phyloP scores from a whole-genome alignment of 2,797 vertebrate species.

The Esox lucius region DNA sequence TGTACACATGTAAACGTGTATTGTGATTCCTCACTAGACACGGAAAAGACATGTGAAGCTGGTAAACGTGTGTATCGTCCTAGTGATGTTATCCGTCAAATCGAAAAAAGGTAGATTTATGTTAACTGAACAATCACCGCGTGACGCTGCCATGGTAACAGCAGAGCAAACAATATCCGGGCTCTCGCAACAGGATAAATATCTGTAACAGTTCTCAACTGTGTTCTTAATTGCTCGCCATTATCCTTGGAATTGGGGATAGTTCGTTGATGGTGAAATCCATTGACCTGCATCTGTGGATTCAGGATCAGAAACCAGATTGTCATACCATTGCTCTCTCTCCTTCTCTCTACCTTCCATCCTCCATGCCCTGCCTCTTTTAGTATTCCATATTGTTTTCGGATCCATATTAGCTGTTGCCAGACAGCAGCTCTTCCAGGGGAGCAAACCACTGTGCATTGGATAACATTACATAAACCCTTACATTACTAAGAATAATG shows the following conservation, averaged over 20 bases:
- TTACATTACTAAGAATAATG: too few species aligned
- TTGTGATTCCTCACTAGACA: not conserved
- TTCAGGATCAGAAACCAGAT: not conserved
- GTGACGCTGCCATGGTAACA: conserved; percentile 6
- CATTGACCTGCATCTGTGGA: not conserved
- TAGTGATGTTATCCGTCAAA: not conserved
- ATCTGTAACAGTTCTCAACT: not conserved
- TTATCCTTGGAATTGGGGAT: not conserved
- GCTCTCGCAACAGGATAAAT: not conserved
- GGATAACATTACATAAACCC: too few species aligned
- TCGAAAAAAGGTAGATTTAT: not conserved
- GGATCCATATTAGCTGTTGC: too few species aligned
- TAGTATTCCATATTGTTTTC: not conserved
- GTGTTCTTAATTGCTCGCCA: not conserved
- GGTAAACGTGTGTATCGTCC: not conserved
- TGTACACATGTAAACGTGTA: not conserved
- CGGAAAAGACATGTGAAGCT: not conserved
- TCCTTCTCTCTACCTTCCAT: not conserved
- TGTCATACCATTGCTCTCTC: conserved; percentile 2
- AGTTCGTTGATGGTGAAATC: not conserved
- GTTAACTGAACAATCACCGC: not conserved
- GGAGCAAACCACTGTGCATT: too few species aligned
- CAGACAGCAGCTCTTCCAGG: too few species aligned
- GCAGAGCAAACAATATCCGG: not conserved
- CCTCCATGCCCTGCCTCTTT: conserved; percentile 5